A percentile compares a stretch with the other conserved stretches of the same genome.
Evolutionary conservation across 2,113 vertebrate genomes (phyloP).

Genomic region (Rhinogobius similis): DNA sequence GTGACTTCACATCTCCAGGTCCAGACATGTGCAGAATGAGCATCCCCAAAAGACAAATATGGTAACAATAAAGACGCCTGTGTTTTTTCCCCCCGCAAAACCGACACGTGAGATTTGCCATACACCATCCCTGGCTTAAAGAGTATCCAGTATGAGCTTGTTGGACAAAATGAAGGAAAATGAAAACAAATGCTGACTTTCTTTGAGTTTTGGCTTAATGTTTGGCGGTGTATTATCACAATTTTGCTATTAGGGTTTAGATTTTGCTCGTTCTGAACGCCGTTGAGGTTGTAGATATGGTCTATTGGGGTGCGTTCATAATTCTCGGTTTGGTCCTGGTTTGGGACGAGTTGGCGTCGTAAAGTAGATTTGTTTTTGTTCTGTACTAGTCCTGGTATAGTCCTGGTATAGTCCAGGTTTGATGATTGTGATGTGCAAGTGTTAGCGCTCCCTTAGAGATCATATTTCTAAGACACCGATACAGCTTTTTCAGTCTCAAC

Average conservation of each 20-base stretch:
- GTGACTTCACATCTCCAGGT: conserved; percentile 38
- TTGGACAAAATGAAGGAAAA: conserved; percentile 8
- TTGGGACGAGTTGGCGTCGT: too few relatives aligned
- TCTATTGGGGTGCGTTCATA: too few relatives aligned
- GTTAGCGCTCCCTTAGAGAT: too few relatives aligned
- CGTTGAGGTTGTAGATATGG: too few relatives aligned
- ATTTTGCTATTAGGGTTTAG: too few relatives aligned
- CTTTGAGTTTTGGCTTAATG: neutral
- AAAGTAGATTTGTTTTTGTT: too few relatives aligned
- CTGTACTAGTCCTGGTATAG: too few relatives aligned
- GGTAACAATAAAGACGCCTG: conserved; percentile 44
- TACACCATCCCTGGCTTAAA: conserved; percentile 36
- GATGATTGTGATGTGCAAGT: too few relatives aligned
- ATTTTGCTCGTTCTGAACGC: neutral
- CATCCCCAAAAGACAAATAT: conserved; percentile 46
- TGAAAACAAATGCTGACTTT: conserved; percentile 55
- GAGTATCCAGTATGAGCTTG: conserved; percentile 30
- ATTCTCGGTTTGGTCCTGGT: too few relatives aligned
- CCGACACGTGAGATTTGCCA: conserved; percentile 24
- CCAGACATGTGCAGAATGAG: conserved; percentile 41
- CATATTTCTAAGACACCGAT: too few relatives aligned
- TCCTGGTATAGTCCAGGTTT: too few relatives aligned
- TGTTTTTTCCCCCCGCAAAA: conserved; percentile 47
- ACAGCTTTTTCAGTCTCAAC: too few relatives aligned
- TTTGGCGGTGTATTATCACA: neutral